phyloP scores from a whole-genome alignment of 2,888 invertebrate species.

The Lydus trimaculatus region DNA sequence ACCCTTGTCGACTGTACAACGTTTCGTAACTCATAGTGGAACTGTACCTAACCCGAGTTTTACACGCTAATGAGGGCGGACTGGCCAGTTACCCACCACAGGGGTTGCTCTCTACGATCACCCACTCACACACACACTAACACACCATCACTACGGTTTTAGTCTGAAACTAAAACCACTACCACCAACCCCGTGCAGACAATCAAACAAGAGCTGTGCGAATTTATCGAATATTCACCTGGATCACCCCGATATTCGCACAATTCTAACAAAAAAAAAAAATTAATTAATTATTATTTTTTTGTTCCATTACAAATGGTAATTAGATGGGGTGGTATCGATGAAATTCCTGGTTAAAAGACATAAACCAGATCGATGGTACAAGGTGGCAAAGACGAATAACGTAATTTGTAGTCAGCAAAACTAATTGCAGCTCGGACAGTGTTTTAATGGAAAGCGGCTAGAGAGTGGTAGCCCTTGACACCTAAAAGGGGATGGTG shows the following conservation, averaged over 20 bases:
- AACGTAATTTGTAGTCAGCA: constrained; percentile 61
- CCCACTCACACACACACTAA: constrained; percentile 24
- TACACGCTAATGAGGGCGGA: constrained; percentile 62
- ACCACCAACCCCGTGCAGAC: background rate
- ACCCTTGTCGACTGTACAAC: background rate
- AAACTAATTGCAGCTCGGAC: constrained; percentile 63
- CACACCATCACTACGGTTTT: background rate
- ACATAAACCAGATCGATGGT: background rate
- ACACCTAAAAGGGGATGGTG: constrained; percentile 59
- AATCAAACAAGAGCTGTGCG: constrained; percentile 8
- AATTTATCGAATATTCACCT: constrained; percentile 6
- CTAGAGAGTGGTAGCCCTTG: constrained; percentile 56
- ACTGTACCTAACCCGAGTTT: constrained; percentile 61
- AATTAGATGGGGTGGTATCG: too few relatives aligned
- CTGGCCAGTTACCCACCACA: constrained; percentile 63
- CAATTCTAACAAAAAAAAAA: background rate
- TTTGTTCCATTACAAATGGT: too few relatives aligned
- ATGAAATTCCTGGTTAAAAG: background rate
- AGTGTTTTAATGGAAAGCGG: constrained; percentile 63
- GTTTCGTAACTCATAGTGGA: constrained; percentile 55
- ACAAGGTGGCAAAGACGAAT: constrained; percentile 60
- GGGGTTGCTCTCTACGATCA: constrained; percentile 44
- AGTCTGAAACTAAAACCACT: background rate
- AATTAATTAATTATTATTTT: too few relatives aligned
- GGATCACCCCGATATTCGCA: background rate